Evolutionary conservation across 2,888 invertebrate genomes (phyloP).

Genomic region (Callyntrura sp.): DNA sequence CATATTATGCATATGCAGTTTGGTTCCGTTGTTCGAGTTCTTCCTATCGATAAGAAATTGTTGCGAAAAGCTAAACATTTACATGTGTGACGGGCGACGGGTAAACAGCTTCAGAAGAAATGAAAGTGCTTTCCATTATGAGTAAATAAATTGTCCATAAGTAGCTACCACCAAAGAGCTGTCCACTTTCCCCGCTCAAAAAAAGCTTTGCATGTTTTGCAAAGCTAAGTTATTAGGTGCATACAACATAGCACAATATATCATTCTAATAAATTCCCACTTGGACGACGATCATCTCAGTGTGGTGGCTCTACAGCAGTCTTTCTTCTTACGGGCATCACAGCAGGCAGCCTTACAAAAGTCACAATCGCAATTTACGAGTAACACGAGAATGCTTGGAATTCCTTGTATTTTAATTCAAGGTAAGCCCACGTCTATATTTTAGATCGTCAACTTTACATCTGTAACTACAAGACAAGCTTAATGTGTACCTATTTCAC

Average conservation of each 20-base stretch:
- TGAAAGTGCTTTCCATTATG: background rate
- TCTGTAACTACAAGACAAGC: too few relatives aligned
- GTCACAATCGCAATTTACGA: conserved; percentile 19
- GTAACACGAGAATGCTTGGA: conserved; percentile 22
- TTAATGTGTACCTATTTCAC: too few relatives aligned
- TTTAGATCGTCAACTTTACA: background rate
- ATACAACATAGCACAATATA: conserved; percentile 31
- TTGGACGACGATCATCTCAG: conserved; percentile 45
- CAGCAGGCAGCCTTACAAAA: conserved; percentile 39
- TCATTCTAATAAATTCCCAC: conserved; percentile 28
- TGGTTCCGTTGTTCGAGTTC: conserved; percentile 35
- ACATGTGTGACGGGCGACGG: background rate
- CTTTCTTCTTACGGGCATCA: conserved; percentile 37
- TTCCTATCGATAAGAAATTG: conserved; percentile 37
- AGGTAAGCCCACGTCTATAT: conserved; percentile 9
- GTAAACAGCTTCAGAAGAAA: background rate
- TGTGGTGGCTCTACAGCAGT: conserved; percentile 30
- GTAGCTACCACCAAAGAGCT: background rate
- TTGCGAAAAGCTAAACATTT: background rate
- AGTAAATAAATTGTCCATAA: background rate
- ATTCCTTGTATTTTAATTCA: conserved; percentile 35
- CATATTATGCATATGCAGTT: background rate
- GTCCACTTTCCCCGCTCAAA: background rate
- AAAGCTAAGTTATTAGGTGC: conserved; percentile 33
- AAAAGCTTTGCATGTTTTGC: background rate